Evolutionary conservation across 2,888 invertebrate genomes (phyloP), one percentile per base, ranked within the genome.

Genomic region (Chromoteleia sp.): DNA sequence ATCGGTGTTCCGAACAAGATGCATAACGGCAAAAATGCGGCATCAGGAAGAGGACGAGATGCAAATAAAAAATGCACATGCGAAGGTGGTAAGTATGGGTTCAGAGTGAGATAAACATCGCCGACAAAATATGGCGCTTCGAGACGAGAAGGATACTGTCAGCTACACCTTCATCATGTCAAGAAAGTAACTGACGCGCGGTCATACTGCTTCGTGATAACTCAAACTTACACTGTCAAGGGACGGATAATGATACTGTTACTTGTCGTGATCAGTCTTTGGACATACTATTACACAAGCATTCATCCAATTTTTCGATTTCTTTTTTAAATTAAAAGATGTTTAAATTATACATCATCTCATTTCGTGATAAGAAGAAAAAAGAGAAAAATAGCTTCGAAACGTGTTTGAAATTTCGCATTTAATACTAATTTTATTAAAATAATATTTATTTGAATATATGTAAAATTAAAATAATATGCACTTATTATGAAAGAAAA

Each of bases 41-140:
- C 43, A 56, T 68, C 70, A 77, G 59, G 71, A 68, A 76, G 80
- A 76, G 67, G 39, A 50, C 36, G 41, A 74, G 67, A 80, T 21
- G 75, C 70, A 54, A 77, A 56, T 39, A 75, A 81, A 77, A 80
- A 75, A 65, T 71, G 77, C 68, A 81, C 73, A 82, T 81, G 83
- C 77, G 82, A 86, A 84, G 76, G 71, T 87, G 86, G 86, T 87
- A 87, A 87, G 87, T 87, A 86, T 85, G 86, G 87, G 87, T 87
- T 87, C 84, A 87, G 84, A 81, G 86, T 83, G 80, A 86, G 87
- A 88, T 87, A 85, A 85, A 84, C 85, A 87, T 87, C 87, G 82
- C 83, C 81, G 81, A 75, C 80, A 74, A 75, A 79, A 79, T 70
- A 74, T 70, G 74, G 63, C 63, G 80, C 80, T 74, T 58, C 63